Percentiles rank a stretch among this genome's conserved stretches.
Conservation (phyloP, 2,888 invertebrate genomes). For the Blera fallax region DNA sequence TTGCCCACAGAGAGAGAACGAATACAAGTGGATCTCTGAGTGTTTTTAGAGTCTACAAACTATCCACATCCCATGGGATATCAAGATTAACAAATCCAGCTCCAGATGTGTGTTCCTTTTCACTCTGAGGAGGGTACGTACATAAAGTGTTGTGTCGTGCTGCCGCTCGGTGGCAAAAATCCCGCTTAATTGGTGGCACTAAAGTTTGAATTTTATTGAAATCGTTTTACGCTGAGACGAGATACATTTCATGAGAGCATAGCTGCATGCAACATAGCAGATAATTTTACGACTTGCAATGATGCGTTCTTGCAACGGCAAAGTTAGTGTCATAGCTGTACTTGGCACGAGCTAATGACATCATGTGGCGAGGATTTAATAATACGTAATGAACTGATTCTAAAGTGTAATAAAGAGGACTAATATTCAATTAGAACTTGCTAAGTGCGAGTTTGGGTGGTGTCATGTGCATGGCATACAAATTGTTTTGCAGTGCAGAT, state of each 20-base stretch:
- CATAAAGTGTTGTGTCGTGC: not conserved
- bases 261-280: slow-evolving; percentile 19
- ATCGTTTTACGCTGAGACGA: slow-evolving; percentile 29
- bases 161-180: slow-evolving; percentile 34
- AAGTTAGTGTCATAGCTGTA: slow-evolving; percentile 6
- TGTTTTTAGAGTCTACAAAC: not conserved
- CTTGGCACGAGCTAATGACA: slow-evolving; percentile 68
- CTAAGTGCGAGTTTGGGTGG: slow-evolving; percentile 30
- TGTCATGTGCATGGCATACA: not conserved
- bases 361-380: slow-evolving; percentile 50
- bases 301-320: slow-evolving; percentile 17
- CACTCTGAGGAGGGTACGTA: not conserved
- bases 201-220: slow-evolving; percentile 62
- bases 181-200: slow-evolving; percentile 55
- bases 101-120: slow-evolving; percentile 21
- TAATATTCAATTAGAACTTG: slow-evolving; percentile 51
- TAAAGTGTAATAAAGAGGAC: slow-evolving; percentile 20
- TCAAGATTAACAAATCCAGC: not conserved
- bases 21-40: slow-evolving; percentile 3
- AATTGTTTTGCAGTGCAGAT: slow-evolving; percentile 23
- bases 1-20: slow-evolving; percentile 8
- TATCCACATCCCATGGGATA: slow-evolving; percentile 13
- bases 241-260: slow-evolving; percentile 52
- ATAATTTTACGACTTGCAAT: slow-evolving; percentile 30
- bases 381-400: not conserved